Evolutionary conservation across 2,797 vertebrate genomes (phyloP).

Genomic region (Denticeps clupeoides): DNA sequence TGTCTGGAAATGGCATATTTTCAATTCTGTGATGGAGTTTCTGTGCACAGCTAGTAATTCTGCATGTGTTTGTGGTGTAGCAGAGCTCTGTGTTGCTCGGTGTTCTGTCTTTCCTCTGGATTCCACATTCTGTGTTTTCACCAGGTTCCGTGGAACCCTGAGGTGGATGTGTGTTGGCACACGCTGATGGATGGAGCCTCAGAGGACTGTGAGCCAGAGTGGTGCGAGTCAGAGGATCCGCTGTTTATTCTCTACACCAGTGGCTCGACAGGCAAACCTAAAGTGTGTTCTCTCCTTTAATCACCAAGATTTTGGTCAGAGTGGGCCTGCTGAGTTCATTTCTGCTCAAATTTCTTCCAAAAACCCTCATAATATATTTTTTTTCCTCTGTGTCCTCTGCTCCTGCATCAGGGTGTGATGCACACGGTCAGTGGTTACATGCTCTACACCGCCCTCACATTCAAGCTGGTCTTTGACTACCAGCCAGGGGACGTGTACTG

Average conservation of each 20-base stretch:
- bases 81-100: neutral
- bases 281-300: constrained; percentile 50
- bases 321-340: too few relatives aligned
- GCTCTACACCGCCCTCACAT: constrained; percentile 81
- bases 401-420: constrained; percentile 72
- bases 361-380: neutral
- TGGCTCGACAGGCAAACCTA: constrained; percentile 92
- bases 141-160: constrained; percentile 80
- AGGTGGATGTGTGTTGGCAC: constrained; percentile 80
- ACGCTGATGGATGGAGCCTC: constrained; percentile 61
- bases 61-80: neutral
- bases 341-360: too few relatives aligned
- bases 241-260: constrained; percentile 96
- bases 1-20: too few relatives aligned
- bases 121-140: constrained; percentile 4
- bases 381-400: neutral
- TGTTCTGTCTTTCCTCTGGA: too few relatives aligned
- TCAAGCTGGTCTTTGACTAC: constrained; percentile 91
- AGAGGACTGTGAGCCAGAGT: constrained; percentile 83
- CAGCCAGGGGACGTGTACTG: constrained; percentile 83
- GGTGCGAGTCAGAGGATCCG: constrained; percentile 86
- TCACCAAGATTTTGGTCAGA: neutral
- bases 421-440: constrained; percentile 90
- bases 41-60: neutral
- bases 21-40: neutral